Evolutionary conservation across 2,797 vertebrate species (phyloP).

Genomic region (Decapterus maruadsi): DNA sequence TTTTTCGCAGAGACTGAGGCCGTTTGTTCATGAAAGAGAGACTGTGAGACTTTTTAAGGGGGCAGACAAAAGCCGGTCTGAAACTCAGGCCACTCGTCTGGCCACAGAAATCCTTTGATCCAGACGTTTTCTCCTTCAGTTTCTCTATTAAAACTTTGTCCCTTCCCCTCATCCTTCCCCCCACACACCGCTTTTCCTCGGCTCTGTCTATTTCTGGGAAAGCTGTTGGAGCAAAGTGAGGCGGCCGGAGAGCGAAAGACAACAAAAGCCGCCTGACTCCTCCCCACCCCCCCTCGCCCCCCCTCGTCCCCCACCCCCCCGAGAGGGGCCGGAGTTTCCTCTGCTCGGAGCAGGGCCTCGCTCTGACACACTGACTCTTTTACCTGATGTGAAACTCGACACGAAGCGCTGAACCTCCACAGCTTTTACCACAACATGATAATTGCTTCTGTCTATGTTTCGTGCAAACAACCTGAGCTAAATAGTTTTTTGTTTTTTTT

Average conservation of each 20-base stretch:
- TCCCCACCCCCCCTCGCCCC: not conserved
- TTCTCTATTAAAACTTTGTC: constrained; percentile 31
- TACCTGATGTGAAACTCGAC: constrained; percentile 68
- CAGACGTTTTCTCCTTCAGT: constrained; percentile 27
- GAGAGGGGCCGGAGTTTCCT: constrained; percentile 46
- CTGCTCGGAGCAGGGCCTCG: constrained; percentile 19
- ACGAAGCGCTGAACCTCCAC: constrained; percentile 27
- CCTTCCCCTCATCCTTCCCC: not conserved
- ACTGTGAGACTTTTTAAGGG: constrained; percentile 33
- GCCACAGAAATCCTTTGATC: constrained; percentile 50
- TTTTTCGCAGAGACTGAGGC: constrained; percentile 48
- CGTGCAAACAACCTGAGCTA: constrained; percentile 59
- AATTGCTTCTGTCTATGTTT: constrained; percentile 36
- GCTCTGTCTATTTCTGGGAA: constrained; percentile 53
- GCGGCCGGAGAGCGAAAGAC: constrained; percentile 29
- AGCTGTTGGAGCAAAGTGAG: constrained; percentile 47
- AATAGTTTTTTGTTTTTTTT: not conserved
- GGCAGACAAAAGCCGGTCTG: constrained; percentile 49
- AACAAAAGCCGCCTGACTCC: constrained; percentile 48
- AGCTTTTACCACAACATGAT: constrained; percentile 59
- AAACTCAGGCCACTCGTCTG: constrained; percentile 51
- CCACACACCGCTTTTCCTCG: not conserved
- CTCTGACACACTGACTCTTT: constrained; percentile 70
- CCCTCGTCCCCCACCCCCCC: not conserved
- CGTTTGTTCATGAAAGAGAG: constrained; percentile 54